Evolutionary conservation across 1,140 invertebrate genomes (phyloP).

Genomic region (Zaprionus ghesquierei): DNA sequence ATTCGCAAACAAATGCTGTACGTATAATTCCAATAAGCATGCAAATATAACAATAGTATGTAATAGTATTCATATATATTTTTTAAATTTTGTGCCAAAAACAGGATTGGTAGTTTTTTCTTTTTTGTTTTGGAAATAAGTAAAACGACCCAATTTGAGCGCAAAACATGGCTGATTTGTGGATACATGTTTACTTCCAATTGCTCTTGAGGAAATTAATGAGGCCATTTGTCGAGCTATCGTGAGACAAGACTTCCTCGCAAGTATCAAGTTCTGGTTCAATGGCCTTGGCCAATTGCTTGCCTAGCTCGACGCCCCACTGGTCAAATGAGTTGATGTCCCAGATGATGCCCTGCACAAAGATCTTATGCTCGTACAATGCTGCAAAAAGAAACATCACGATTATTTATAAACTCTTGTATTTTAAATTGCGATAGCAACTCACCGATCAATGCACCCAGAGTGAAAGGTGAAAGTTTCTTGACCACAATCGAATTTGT

Average conservation of each 20-base stretch:
- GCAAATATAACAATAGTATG: slow-evolving; percentile 39
- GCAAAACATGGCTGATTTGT: neutral
- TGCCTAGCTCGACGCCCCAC: slow-evolving; percentile 99
- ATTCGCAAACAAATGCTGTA: slow-evolving; percentile 57
- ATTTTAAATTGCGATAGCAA: slow-evolving; percentile 9
- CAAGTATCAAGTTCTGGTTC: slow-evolving; percentile 93
- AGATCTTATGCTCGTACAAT: slow-evolving; percentile 99
- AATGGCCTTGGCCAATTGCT: slow-evolving; percentile 98
- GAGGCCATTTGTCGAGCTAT: slow-evolving; percentile 96
- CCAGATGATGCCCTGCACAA: slow-evolving; percentile 99
- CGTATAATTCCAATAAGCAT: slow-evolving; percentile 46
- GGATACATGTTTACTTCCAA: slow-evolving; percentile 73
- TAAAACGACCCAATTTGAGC: slow-evolving; percentile 17
- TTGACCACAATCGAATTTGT: slow-evolving; percentile 99
- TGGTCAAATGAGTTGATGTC: slow-evolving; percentile 99
- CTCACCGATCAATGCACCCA: slow-evolving; percentile 97
- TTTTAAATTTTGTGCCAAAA: slow-evolving; percentile 54
- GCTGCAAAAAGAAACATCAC: slow-evolving; percentile 85
- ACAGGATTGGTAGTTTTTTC: slow-evolving; percentile 22
- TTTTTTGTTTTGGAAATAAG: slow-evolving; percentile 22
- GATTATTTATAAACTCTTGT: neutral
- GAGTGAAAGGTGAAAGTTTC: slow-evolving; percentile 95
- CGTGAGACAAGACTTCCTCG: slow-evolving; percentile 88
- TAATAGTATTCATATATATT: slow-evolving; percentile 20
- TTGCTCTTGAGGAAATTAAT: slow-evolving; percentile 95